Conservation (phyloP, 1,140 invertebrate genomes). For the Hyposmocoma kahamanoa region DNA sequence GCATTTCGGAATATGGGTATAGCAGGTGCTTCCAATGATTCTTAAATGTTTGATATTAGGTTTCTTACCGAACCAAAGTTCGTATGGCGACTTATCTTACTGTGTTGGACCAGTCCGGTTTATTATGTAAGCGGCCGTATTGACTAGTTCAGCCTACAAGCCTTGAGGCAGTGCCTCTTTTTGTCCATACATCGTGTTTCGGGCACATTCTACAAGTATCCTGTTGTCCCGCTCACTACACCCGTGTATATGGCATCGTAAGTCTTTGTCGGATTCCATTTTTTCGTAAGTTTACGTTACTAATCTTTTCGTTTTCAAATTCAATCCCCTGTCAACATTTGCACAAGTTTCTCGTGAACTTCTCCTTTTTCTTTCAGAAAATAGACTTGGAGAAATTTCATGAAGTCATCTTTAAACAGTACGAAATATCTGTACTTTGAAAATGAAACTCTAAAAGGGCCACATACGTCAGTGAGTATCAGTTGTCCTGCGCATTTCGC, state of each 20-base stretch:
- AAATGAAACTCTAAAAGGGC: slow-evolving; percentile 2
- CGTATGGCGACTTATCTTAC: slow-evolving; percentile 31
- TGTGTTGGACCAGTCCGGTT: slow-evolving; percentile 37
- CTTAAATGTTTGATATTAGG: slow-evolving; percentile 8
- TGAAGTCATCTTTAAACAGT: slow-evolving; percentile 12
- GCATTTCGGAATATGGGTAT: slow-evolving; percentile 7
- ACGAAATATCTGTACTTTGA: slow-evolving; percentile 9
- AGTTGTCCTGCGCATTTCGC: slow-evolving; percentile 11
- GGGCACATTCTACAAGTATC: slow-evolving; percentile 45
- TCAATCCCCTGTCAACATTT: slow-evolving; percentile 2
- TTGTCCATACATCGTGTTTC: slow-evolving; percentile 37
- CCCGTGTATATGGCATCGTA: slow-evolving; percentile 35
- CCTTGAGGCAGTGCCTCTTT: slow-evolving; percentile 30
- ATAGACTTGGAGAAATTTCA: slow-evolving; percentile 5
- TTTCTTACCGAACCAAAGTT: slow-evolving; percentile 28
- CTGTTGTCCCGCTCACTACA: slow-evolving; percentile 38
- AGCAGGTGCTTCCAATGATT: slow-evolving; percentile 8
- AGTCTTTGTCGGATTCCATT: slow-evolving; percentile 31
- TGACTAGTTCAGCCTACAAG: slow-evolving; percentile 43
- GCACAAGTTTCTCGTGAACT: not conserved
- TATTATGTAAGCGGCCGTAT: slow-evolving; percentile 37
- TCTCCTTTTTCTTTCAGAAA: slow-evolving; percentile 7
- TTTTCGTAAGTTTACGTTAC: slow-evolving; percentile 21
- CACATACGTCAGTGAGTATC: slow-evolving; percentile 9
- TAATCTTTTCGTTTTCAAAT: no score